Evolutionary conservation across 1,140 invertebrate species (phyloP).

Genomic region (Mamestra configurata): DNA sequence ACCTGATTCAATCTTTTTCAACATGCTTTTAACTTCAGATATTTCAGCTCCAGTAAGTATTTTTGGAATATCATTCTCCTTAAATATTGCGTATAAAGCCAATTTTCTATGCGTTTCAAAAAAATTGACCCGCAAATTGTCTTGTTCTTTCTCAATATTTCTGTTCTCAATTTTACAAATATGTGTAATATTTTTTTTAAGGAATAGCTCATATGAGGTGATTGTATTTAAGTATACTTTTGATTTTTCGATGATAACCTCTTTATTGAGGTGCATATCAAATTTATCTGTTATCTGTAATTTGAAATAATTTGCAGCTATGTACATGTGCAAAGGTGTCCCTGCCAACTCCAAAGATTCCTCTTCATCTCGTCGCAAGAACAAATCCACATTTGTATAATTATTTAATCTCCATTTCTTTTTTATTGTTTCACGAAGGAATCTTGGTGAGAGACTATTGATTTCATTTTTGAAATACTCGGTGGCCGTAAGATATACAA

Average conservation of each 20-base stretch:
- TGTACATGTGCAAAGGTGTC: slow-evolving; percentile 55
- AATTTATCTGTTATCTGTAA: slow-evolving; percentile 52
- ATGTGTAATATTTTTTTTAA: slow-evolving; percentile 44
- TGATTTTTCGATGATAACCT: slow-evolving; percentile 37
- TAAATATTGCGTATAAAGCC: slow-evolving; percentile 52
- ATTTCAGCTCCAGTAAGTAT: slow-evolving; percentile 48
- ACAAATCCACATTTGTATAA: slow-evolving; percentile 16
- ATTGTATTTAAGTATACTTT: slow-evolving; percentile 41
- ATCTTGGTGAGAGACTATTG: slow-evolving; percentile 21
- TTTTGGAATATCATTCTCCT: slow-evolving; percentile 50
- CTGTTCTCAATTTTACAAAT: slow-evolving; percentile 21
- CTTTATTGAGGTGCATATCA: slow-evolving; percentile 17
- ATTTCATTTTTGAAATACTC: slow-evolving; percentile 54
- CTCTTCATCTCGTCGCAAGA: slow-evolving; percentile 19
- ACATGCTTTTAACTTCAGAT: slow-evolving; percentile 46
- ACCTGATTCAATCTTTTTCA: slow-evolving; percentile 49
- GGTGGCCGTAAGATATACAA: slow-evolving; percentile 45
- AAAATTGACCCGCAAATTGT: slow-evolving; percentile 33
- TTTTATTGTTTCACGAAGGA: slow-evolving; percentile 43
- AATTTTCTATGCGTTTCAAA: slow-evolving; percentile 52
- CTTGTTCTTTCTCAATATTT: slow-evolving; percentile 8
- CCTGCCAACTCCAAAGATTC: slow-evolving; percentile 42
- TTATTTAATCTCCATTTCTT: slow-evolving; percentile 9
- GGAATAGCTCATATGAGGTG: slow-evolving; percentile 35
- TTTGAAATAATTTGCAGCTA: slow-evolving; percentile 56